These are phyloP conservation scores for Eurytoma californica DNA, from an alignment of 2,888 invertebrate genomes.

Conservation along the genomic window DNA sequence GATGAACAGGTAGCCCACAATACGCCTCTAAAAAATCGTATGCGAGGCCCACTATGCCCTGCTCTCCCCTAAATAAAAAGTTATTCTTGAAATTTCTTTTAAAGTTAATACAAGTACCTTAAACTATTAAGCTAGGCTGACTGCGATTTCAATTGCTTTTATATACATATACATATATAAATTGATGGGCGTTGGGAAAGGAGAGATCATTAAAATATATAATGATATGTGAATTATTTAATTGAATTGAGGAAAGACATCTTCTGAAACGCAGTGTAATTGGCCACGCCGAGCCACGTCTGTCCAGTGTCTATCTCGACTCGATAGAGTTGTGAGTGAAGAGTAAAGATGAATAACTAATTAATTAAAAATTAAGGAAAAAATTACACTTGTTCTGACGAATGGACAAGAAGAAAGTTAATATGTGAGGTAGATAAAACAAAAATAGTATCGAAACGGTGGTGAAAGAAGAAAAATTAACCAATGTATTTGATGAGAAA, in stretches of 20 bases:
- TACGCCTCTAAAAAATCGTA: too few relatives aligned
- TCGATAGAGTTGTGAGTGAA: slow-evolving; percentile 54
- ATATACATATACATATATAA: slow-evolving; percentile 62
- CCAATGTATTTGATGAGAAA: slow-evolving; percentile 41
- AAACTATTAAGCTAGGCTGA: slow-evolving; percentile 68
- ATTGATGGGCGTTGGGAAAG: slow-evolving; percentile 42
- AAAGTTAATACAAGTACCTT: not conserved
- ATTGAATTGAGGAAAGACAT: slow-evolving; percentile 37
- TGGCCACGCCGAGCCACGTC: slow-evolving; percentile 62
- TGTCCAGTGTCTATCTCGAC: slow-evolving; percentile 65
- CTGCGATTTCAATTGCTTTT: slow-evolving; percentile 70
- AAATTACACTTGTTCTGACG: slow-evolving; percentile 14
- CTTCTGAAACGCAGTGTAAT: slow-evolving; percentile 57
- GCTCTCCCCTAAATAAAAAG: too few relatives aligned
- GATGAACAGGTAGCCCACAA: too few relatives aligned
- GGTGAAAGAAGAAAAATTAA: slow-evolving; percentile 7
- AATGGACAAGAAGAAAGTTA: slow-evolving; percentile 18
- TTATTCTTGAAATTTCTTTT: too few relatives aligned
- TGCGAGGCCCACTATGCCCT: too few relatives aligned
- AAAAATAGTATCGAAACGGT: slow-evolving; percentile 12
- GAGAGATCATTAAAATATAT: slow-evolving; percentile 48
- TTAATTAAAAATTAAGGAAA: slow-evolving; percentile 44
- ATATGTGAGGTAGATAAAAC: slow-evolving; percentile 2
- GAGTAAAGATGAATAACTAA: slow-evolving; percentile 55
- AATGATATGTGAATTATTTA: slow-evolving; percentile 51